Base-by-base conservation (phyloP, 2,797 vertebrate species). In the Lerista edwardsae region DNA sequence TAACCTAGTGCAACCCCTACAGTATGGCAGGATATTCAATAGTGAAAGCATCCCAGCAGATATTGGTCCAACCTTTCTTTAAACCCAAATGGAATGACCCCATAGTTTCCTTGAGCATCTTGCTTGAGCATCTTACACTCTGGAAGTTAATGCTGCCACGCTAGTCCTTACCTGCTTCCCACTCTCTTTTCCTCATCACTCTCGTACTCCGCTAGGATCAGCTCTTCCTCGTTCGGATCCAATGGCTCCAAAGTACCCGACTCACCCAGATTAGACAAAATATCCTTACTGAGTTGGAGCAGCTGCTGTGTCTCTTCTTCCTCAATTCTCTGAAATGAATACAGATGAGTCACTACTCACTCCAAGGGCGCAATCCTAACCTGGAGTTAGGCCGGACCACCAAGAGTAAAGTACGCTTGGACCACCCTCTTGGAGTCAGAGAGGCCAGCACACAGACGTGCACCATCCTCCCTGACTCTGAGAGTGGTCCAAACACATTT, bases 201-300 rank as follows among this genome's bases (percentile, higher is more conserved):
- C 91, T 98, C 97, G 17, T 99, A 99, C 61, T 99, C 98, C 0
- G 96, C 97, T n/a, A 99, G 94, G 8, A 99, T 93, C 59, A 99
- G 95, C 75, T 98, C 97, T 85, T 99, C 97, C 21, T 99, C 99
- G 0, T 94, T 96, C 21, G 93, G 90, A 67, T 97, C 96, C 68
- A 94, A 88, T 41, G 84, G 87, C 69, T 94, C 95, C 1, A 81
- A 72, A n/a, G 1, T 81, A 75, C 72, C 89, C 0, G 44, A 21
- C 10, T 77, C 92, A 23, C 88, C 76, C 25, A 93, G 95, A 0
- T 90, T 87, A 1, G 95, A 92, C 72, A 96, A 93, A 36, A 94
- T 91, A 92, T 97, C 97, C 73, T 83, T 97, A 94, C 97, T 98
- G 87, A 97, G 96, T 91, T 96, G 95, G 75, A 99, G 96, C 77